phyloP scores from a whole-genome alignment of 2,797 vertebrate species.

The Thaleichthys pacificus region DNA sequence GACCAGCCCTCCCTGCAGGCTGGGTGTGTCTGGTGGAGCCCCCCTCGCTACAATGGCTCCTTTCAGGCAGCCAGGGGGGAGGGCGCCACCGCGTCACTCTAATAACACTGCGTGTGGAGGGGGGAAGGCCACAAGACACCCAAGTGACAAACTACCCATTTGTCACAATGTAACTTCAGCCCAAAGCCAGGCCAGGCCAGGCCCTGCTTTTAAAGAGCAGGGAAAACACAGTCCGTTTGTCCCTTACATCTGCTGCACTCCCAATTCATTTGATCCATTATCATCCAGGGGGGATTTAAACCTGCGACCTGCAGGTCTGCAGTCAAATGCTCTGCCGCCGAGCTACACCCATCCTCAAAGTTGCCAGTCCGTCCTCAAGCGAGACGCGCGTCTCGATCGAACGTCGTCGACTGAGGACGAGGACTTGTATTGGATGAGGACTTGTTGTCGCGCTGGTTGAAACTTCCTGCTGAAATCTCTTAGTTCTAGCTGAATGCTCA shows the following conservation, averaged over 20 bases:
- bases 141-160: slow-evolving; percentile 20
- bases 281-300: background rate
- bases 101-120: slow-evolving; percentile 34
- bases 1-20: background rate
- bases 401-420: too few species aligned
- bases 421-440: too few species aligned
- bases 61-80: slow-evolving; percentile 52
- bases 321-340: background rate
- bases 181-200: background rate
- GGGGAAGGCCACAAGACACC: slow-evolving; percentile 25
- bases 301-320: background rate
- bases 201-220: slow-evolving; percentile 14
- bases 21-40: slow-evolving; percentile 32
- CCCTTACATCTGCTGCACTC: slow-evolving; percentile 19
- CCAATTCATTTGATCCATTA: background rate
- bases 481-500: background rate
- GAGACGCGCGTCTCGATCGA: too few species aligned
- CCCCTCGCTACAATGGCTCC: slow-evolving; percentile 57
- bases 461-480: too few species aligned
- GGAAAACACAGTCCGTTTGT: slow-evolving; percentile 53
- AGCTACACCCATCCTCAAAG: too few species aligned
- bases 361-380: too few species aligned
- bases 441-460: too few species aligned
- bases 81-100: slow-evolving; percentile 39
- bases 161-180: slow-evolving; percentile 28